These are phyloP conservation scores for Aplidium turbinatum DNA, from an alignment of 23 tunicate species.

Conservation along the genomic window DNA sequence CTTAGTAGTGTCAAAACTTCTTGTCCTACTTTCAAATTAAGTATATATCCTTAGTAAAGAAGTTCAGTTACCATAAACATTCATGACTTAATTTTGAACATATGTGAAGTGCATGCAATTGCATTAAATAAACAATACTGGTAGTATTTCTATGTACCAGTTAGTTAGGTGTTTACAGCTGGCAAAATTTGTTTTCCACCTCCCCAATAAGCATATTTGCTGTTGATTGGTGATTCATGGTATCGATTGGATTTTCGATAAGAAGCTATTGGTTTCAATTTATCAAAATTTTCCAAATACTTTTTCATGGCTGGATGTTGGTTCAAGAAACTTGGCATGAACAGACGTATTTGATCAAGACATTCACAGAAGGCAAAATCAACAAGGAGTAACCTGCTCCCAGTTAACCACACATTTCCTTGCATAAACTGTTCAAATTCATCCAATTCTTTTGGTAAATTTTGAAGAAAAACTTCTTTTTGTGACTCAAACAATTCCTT, in stretches of 20 bases:
- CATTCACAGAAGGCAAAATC: conserved; percentile 85
- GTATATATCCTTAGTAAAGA: no score
- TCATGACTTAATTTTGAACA: no score
- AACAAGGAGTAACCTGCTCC: conserved; percentile 53
- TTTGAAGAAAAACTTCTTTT: conserved; percentile 9
- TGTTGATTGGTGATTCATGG: conserved; percentile 45
- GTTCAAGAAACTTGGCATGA: conserved; percentile 33
- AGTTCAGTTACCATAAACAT: no score
- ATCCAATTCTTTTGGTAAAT: conserved; percentile 2
- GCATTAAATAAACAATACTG: no score
- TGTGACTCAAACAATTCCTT: conserved; percentile 4
- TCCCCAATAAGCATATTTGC: conserved; percentile 65
- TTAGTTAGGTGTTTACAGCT: no score
- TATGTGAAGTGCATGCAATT: no score
- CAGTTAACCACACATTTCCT: conserved; percentile 43
- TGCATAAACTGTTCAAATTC: conserved; percentile 35
- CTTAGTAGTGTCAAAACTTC: no score
- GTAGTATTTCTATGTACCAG: no score
- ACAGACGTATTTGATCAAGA: conserved; percentile 68
- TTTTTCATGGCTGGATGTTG: conserved; percentile 17
- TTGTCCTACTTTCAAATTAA: no score
- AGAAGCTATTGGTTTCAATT: conserved; percentile 14
- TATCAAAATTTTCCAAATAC: conserved; percentile 37
- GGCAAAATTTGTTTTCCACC: conserved; percentile 6
- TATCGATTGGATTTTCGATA: conserved; percentile 50